Evolutionary conservation across 2,888 invertebrate species (phyloP), one percentile per base, ranked within the genome.

Genomic region (Andrena hattorfiana): DNA sequence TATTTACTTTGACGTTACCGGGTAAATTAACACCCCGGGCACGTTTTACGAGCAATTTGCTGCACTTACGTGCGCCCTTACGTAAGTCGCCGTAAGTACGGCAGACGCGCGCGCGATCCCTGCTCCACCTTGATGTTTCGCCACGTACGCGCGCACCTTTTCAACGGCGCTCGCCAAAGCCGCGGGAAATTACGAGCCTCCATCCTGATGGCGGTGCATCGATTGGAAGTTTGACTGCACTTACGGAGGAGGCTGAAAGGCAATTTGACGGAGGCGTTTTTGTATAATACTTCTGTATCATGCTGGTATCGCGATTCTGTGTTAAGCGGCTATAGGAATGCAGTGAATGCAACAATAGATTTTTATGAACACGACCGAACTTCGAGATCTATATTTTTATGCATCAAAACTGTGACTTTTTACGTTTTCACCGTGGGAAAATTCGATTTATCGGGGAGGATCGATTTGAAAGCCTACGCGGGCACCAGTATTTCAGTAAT

Each of bases 1-100:
- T 86, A 85, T 89, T 89, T 89, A 86, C 87, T 85, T 87, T 82
- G 86, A 86, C 84, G 84, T 84, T 87, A 79, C 83, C 73, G 79
- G 78, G 83, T 74, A 84, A 90, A 91, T 90, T 90, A 89, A 87
- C 86, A 90, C 87, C 75, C 90, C 54, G 78, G 54, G 87, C 90
- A 90, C 91, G 90, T 90, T 89, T 88, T 86, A 86, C 86, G 88
- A 89, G 91, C 90, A 91, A 91, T 91, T 91, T 90, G 90, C 90
- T 83, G 89, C 89, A 90, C 89, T 91, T 90, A 89, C 86, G 84
- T 83, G 83, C 72, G 67, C 84, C 77, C 81, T 83, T 87, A 85
- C 79, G 64, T 84, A 87, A 85, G 85, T 85, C 83, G 71, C 30
- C 51, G 84, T 77, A 85, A 83, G 87, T 86, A 86, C 80, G 84